Conservation (phyloP, 2,797 vertebrate species). For the Sebastes jordani region DNA sequence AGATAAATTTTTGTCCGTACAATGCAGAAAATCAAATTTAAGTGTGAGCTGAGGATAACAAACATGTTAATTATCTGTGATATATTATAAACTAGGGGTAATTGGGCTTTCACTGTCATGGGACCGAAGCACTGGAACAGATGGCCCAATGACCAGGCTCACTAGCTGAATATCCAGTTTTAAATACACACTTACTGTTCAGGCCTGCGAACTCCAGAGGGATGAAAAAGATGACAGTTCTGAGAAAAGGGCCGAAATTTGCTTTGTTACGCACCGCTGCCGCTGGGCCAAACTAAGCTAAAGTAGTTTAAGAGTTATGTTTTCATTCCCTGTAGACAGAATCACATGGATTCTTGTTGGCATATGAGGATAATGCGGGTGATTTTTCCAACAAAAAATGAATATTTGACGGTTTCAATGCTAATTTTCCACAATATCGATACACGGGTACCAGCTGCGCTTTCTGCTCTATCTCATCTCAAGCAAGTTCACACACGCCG, state of each 20-base stretch:
- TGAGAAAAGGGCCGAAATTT: not conserved
- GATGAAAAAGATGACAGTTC: not conserved
- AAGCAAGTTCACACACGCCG: too few species aligned
- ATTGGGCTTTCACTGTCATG: conserved; percentile 35
- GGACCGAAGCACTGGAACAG: conserved; percentile 23
- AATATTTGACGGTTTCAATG: too few species aligned
- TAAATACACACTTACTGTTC: not conserved
- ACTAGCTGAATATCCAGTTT: not conserved
- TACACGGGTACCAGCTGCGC: too few species aligned
- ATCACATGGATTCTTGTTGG: not conserved
- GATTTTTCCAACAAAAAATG: not conserved
- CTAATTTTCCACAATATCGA: too few species aligned
- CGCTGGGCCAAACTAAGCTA: not conserved
- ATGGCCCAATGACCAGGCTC: conserved; percentile 24
- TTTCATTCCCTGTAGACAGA: not conserved
- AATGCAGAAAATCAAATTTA: conserved; percentile 5
- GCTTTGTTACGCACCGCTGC: not conserved
- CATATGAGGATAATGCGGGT: not conserved
- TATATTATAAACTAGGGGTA: conserved; percentile 33
- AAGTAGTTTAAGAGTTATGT: not conserved
- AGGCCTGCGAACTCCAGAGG: not conserved
- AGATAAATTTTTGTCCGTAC: not conserved
- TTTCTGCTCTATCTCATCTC: too few species aligned
- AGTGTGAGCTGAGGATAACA: conserved; percentile 1
- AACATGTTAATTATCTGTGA: conserved; percentile 27